Evolutionary conservation across 2,888 invertebrate genomes (phyloP).

Genomic region (Trissoscelio sp.): DNA sequence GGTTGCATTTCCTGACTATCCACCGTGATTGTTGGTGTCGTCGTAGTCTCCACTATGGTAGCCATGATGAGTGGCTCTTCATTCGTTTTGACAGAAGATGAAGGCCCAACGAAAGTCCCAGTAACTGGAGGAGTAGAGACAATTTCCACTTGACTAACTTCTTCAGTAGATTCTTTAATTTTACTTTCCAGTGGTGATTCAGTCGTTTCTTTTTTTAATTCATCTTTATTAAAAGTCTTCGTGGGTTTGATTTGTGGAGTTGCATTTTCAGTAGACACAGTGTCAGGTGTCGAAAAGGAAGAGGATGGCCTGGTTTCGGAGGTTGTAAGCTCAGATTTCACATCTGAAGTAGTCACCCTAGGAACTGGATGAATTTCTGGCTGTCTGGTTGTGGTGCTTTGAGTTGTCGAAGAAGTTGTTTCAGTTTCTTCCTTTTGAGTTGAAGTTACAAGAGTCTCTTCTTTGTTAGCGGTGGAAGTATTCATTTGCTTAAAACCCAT

Average conservation of each 20-base stretch:
- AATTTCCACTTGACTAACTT: constrained; percentile 72
- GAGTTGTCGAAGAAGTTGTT: not conserved
- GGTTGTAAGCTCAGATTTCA: not conserved
- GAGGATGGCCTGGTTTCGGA: constrained; percentile 11
- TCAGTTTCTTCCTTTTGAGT: constrained; percentile 27
- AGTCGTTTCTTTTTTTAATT: constrained; percentile 72
- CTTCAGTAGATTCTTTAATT: constrained; percentile 71
- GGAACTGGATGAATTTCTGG: constrained; percentile 10
- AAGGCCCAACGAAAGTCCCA: constrained; percentile 52
- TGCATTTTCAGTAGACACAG: constrained; percentile 77
- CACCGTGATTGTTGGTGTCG: constrained; percentile 25
- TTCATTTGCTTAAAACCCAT: not conserved
- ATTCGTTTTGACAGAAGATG: constrained; percentile 66
- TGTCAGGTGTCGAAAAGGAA: not conserved
- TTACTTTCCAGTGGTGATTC: constrained; percentile 72
- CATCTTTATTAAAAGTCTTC: constrained; percentile 75
- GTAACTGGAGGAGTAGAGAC: constrained; percentile 65
- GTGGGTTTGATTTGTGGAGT: constrained; percentile 77
- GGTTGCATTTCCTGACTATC: constrained; percentile 30
- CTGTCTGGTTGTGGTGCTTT: not conserved
- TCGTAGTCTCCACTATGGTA: constrained; percentile 24
- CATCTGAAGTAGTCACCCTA: not conserved
- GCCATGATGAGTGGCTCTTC: constrained; percentile 71
- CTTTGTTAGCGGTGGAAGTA: constrained; percentile 21
- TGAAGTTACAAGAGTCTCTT: constrained; percentile 1